Base-by-base conservation (phyloP, 2,888 invertebrate genomes). In the Drosophila rellima region DNA sequence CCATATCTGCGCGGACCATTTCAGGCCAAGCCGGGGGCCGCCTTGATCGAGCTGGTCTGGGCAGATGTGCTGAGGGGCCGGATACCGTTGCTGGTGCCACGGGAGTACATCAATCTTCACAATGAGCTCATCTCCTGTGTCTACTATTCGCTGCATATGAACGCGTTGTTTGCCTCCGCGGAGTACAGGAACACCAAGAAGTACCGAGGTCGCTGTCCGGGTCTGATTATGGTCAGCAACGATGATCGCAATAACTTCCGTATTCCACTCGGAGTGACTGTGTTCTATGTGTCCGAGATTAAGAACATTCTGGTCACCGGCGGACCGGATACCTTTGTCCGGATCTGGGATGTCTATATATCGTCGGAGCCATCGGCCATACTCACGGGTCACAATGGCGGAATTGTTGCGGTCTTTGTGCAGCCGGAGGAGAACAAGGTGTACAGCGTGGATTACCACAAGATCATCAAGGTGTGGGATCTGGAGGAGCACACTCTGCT, bases 311-410 rank as follows among this genome's bases (percentile, higher is more conserved):
- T 96, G 50, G 95, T 94, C 59, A 95, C 95, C 1, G 97, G 97
- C 1, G 96, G 97, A 4, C 95, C 96, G 7, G 97, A 97, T 92
- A 95, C 95, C 79, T 90, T 94, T 55, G 94, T 96, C 26, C 94
- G 96, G 37, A 93, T 96, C 55, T 97, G 97, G 97, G 96, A 96
- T 92, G 95, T 96, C 0, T 96, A 96, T 90, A 95, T 96, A n/a
- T 94, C 96, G 1, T 92, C 93, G 52, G 95, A 95, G 84, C 94
- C 96, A 0, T 95, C 93, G 44, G 93, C 94, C 10, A 92, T 94
- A 13, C 93, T 97, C 35, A 92, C 93, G 42, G 96, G 96, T 0
- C 97, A 97, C 91, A 95, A 95, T 84, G 94, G 95, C 1, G 94
- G 95, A 11, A 94, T 97, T 74, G 94, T 94, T 17, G 94, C 94